Evolutionary conservation across 2,113 vertebrate species (phyloP).

Genomic region (Onychostruthus taczanowskii): DNA sequence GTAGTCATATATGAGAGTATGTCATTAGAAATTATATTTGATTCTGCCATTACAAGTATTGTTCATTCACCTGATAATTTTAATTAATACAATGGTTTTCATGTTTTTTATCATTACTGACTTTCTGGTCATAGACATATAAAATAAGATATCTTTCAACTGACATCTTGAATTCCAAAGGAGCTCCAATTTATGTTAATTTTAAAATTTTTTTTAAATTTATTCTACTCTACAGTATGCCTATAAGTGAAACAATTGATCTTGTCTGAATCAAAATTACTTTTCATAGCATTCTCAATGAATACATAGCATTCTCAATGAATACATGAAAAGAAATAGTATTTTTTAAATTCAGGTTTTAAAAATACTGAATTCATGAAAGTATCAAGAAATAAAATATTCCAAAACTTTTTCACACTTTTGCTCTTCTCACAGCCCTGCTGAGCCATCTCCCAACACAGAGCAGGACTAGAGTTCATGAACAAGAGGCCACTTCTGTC

Average conservation of each 20-base stretch:
- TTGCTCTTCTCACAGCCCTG: background rate
- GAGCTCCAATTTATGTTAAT: rapidly evolving
- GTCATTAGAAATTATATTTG: background rate
- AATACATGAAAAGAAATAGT: background rate
- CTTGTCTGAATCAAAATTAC: background rate
- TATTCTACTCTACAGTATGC: background rate
- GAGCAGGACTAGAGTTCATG: background rate
- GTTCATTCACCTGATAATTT: background rate
- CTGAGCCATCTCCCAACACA: background rate
- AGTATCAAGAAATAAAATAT: background rate
- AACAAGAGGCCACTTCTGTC: background rate
- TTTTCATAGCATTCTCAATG: background rate
- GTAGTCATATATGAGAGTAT: background rate
- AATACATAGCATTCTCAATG: background rate
- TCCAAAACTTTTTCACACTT: background rate
- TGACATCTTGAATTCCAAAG: background rate
- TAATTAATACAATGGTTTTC: background rate
- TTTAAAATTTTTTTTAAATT: background rate
- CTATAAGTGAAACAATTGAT: background rate
- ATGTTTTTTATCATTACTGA: background rate
- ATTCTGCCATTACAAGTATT: background rate
- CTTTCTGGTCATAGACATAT: background rate
- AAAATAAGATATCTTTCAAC: background rate
- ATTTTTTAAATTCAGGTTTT: background rate
- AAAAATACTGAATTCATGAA: background rate